These are phyloP conservation scores for Cyclina sinensis DNA, from an alignment of 1,140 invertebrate species.

Conservation along the genomic window DNA sequence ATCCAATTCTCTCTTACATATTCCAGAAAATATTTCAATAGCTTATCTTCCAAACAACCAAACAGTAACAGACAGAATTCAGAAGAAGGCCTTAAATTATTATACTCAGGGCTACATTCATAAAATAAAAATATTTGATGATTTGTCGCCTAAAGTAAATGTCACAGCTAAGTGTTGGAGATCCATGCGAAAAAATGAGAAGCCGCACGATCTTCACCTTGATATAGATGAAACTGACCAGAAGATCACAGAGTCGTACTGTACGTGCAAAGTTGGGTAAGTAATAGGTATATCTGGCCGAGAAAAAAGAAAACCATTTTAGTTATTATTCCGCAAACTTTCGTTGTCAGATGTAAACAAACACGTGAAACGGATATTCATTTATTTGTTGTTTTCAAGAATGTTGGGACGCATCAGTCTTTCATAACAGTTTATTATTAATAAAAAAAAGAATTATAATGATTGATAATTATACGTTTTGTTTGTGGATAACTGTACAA, in stretches of 20 bases:
- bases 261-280: conserved; percentile 1
- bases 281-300: no score
- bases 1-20: background rate
- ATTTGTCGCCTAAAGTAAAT: background rate
- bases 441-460: no score
- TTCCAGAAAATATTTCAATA: conserved; percentile 45
- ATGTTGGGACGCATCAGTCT: no score
- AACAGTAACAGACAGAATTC: conserved; percentile 21
- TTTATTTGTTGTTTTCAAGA: no score
- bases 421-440: no score
- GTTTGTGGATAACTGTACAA: no score
- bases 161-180: conserved; percentile 48
- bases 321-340: no score
- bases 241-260: background rate
- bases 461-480: no score
- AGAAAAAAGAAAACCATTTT: no score
- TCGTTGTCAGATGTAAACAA: no score
- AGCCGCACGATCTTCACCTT: conserved; percentile 6
- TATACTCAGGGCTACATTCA: conserved; percentile 64
- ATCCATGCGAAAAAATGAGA: conserved; percentile 49
- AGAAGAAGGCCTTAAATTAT: conserved; percentile 60
- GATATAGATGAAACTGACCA: background rate
- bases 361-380: no score
- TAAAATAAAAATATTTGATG: conserved; percentile 30
- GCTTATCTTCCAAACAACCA: conserved; percentile 19